Base-by-base conservation (phyloP, 2,888 invertebrate species). In the Macaria notata region DNA sequence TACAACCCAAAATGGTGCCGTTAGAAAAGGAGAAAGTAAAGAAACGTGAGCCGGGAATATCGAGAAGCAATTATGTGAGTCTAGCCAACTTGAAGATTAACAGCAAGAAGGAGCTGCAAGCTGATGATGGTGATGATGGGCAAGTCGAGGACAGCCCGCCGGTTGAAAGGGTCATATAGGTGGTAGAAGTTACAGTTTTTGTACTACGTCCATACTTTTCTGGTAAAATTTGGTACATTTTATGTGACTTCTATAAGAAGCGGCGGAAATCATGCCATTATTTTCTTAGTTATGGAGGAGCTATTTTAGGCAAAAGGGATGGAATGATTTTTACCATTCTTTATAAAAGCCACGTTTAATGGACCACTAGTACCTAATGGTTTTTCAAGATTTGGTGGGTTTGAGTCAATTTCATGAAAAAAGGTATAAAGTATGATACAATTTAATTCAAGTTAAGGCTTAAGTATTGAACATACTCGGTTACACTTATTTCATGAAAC, bases 51-150 rank as follows among this genome's bases (percentile, higher is more conserved):
- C 54, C 59, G 8, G 87, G 83, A 0, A 91, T 89, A 19, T 86
- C 88, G 0, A 72, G 87, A 1, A 88, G 89, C 63, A 92, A 92
- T 68, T 92, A 92, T 58, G 92, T 92, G 8, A 89, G 88, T 62
- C 61, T 92, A 47, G 92, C 92, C 0, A 92, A 90, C 65, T 61
- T 92, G 53, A 88, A 86, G 68, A 92, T 92, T 4, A 86, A 86
- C 56, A 82, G 73, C 4, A 80, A 76, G 50, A 79, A 81, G 60
- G 82, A 80, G 1, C 60, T 83, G 39, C 77, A 76, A 3, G 70
- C 67, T 5, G 75, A 73, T 19, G 72, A 66, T 53, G 57, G 63
- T 19, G 54, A 66, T 53, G 57, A 62, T 19, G 54, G 59, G 0
- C 62, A 62, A 0, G 41, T 62, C 1, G 66, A 54, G 3, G 72